Evolutionary conservation across 2,797 vertebrate genomes (phyloP), one percentile per base, ranked within the genome.

Genomic region (Gymnothorax reevesii): DNA sequence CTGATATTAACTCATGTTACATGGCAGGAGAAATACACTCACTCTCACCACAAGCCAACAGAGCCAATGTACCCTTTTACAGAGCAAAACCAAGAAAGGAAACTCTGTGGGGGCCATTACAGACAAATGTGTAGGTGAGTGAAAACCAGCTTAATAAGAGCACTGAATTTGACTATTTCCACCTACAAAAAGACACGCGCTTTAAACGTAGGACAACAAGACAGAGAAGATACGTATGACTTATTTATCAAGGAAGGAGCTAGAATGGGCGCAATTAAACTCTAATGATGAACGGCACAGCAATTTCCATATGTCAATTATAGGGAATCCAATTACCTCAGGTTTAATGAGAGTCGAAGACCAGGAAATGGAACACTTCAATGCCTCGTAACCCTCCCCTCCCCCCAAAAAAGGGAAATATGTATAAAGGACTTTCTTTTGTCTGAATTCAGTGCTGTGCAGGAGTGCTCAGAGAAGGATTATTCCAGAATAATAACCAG

Each of bases 231-330:
- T 90, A 77, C 66, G 57, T 89, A 73, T 89, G 57, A 87, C 94
- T 94, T 95, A 94, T 95, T 95, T 94, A 91, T 92, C 88, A 71
- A 87, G 89, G 27, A 87, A 60, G 33, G 66, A 86, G 85, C 89
- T 87, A 87, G 92, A 94, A 94, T 73, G 88, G 91, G 90, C 79
- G 69, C 94, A 95, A 95, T 96, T 95, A 95, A 94, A 88, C 84
- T 86, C 92, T 96, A 96, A 96, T 95, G 95, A 95, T 95, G 95
- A 96, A 95, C 92, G 94, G 94, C 95, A 95, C 91, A 89, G 91
- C 94, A 94, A 95, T 95, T 93, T 95, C 95, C 95, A 95, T 95
- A 95, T 95, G 95, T 95, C 94, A 88, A 91, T 93, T 94, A 91
- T 87, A 90, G 90, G 91, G 91, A 33, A 94, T 94, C 94, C 94